phyloP scores from a whole-genome alignment of 2,888 invertebrate genomes.

The Aethes cnicana region DNA sequence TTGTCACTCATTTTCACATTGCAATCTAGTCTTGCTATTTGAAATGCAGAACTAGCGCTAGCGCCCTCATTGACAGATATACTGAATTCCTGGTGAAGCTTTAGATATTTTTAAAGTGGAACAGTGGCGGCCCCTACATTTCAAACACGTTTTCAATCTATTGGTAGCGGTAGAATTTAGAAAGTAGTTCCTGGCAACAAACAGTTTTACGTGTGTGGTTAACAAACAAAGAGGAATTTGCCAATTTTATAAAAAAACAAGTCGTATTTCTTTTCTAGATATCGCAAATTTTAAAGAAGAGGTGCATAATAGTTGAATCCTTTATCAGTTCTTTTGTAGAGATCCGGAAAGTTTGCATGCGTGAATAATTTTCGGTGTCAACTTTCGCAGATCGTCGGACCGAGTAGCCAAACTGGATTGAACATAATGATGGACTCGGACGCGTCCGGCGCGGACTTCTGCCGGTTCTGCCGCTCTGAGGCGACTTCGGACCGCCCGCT shows the following conservation, averaged over 20 bases:
- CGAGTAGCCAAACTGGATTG: constrained; percentile 73
- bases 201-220: constrained; percentile 35
- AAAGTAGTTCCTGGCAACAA: constrained; percentile 37
- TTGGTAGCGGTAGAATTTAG: constrained; percentile 8
- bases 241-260: constrained; percentile 49
- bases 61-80: too few species aligned
- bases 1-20: too few species aligned
- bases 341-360: constrained; percentile 6
- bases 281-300: constrained; percentile 43
- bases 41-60: too few species aligned
- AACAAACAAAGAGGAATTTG: constrained; percentile 63
- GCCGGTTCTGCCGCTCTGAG: constrained; percentile 98
- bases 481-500: constrained; percentile 94
- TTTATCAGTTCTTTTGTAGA: background rate
- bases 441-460: constrained; percentile 91
- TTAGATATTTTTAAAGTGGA: too few species aligned
- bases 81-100: too few species aligned
- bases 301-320: constrained; percentile 43
- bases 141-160: background rate
- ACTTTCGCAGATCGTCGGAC: constrained; percentile 63
- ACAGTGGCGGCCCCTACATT: background rate
- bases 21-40: too few species aligned
- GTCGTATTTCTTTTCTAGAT: constrained; percentile 48
- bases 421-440: constrained; percentile 75
- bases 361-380: constrained; percentile 37